These are phyloP conservation scores for Yponomeuta malinellus DNA, from an alignment of 2,888 invertebrate species.

Conservation along the genomic window DNA sequence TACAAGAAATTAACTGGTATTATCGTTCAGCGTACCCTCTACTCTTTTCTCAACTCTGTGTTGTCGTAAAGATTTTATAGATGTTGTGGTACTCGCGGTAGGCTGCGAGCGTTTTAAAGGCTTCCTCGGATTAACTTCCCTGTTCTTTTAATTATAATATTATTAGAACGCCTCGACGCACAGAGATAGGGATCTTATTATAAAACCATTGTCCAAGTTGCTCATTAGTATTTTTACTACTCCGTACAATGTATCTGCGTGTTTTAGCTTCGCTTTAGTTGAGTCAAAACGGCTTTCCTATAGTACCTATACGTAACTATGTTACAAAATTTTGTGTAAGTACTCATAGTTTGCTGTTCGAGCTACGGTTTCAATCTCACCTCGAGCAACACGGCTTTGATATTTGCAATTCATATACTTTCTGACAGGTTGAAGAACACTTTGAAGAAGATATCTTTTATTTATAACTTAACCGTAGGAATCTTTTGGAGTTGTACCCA, in stretches of 20 bases:
- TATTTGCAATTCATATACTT: conserved; percentile 72
- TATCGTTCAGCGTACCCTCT: conserved; percentile 26
- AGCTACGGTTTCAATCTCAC: conserved; percentile 6
- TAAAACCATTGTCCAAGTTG: conserved; percentile 24
- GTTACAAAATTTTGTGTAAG: no score
- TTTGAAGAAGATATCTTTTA: conserved; percentile 70
- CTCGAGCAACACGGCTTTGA: conserved; percentile 17
- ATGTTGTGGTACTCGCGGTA: conserved; percentile 42
- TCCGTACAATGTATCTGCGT: no score
- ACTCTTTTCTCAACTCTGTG: conserved; percentile 31
- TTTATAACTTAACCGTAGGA: conserved; percentile 57
- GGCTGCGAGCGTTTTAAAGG: conserved; percentile 36
- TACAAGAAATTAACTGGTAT: background rate
- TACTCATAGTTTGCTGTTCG: conserved; percentile 40
- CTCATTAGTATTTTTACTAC: no score
- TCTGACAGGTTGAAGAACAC: conserved; percentile 49
- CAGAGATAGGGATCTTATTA: conserved; percentile 48
- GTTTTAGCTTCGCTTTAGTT: no score
- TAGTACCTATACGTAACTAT: no score
- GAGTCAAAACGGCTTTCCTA: no score
- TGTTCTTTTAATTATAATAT: conserved; percentile 66
- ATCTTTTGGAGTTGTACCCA: conserved; percentile 51
- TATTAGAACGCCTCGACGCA: conserved; percentile 38
- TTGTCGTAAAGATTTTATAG: conserved; percentile 56
- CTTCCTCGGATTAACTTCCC: conserved; percentile 37